These are phyloP conservation scores for Sphecodes monilicornis DNA, from an alignment of 2,888 invertebrate genomes.

Conservation along the genomic window DNA sequence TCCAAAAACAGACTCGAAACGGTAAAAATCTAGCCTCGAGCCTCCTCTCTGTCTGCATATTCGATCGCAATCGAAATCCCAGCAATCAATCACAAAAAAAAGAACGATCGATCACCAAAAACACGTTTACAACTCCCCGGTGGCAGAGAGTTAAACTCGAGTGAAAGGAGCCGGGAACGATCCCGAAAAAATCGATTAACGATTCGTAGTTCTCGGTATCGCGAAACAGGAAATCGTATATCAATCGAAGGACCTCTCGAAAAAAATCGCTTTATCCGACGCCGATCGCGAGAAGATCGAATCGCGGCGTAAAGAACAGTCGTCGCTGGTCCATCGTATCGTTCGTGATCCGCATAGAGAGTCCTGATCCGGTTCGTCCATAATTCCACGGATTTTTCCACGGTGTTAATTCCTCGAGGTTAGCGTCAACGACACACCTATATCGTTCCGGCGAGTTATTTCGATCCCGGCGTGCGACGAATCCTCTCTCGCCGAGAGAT, in stretches of 20 bases:
- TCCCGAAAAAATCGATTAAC: not conserved
- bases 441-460: not conserved
- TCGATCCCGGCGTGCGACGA: conserved; percentile 3
- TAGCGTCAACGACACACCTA: not conserved
- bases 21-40: not conserved
- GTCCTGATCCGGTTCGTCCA: not conserved
- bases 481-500: conserved; percentile 3
- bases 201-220: not conserved
- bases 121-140: too few relatives aligned
- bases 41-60: not conserved
- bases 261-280: not conserved
- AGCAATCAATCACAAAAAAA: not conserved
- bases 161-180: not conserved
- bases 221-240: not conserved
- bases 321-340: not conserved
- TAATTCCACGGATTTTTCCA: conserved; percentile 1
- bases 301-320: not conserved
- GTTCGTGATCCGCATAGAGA: not conserved
- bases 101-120: too few relatives aligned
- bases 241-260: not conserved
- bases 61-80: not conserved
- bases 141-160: not conserved
- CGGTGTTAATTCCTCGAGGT: not conserved
- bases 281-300: not conserved
- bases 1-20: not conserved